Evolutionary conservation across 2,113 vertebrate species (phyloP).

Genomic region (Talpa occidentalis): DNA sequence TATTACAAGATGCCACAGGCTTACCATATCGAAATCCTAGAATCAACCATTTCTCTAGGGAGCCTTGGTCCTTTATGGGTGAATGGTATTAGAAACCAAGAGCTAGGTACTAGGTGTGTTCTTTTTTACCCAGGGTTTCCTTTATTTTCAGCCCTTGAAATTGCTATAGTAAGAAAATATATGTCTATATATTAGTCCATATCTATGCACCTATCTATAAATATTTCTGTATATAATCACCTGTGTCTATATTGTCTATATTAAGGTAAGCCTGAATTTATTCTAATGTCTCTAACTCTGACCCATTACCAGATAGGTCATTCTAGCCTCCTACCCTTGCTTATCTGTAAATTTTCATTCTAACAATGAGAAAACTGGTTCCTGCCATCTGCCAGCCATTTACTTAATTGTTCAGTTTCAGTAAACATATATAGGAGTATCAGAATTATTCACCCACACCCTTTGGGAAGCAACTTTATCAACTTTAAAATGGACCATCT

Average conservation of each 20-base stretch:
- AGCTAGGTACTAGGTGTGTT: not conserved
- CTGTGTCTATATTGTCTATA: not conserved
- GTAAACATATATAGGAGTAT: not conserved
- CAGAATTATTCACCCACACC: not conserved
- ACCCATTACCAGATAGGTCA: not conserved
- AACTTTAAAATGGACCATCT: not conserved
- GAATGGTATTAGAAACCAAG: conserved; percentile 26
- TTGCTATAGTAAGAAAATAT: conserved; percentile 6
- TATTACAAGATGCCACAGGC: not conserved
- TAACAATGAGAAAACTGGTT: not conserved
- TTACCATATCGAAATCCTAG: not conserved
- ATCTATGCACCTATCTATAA: not conserved
- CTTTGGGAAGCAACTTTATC: conserved; percentile 15
- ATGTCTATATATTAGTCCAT: not conserved
- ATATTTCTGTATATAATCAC: not conserved
- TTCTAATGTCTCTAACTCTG: conserved; percentile 18
- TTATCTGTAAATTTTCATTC: conserved; percentile 1
- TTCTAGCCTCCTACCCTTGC: not conserved
- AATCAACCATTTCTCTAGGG: conserved; percentile 33
- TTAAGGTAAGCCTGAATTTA: conserved; percentile 33
- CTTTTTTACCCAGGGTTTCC: not conserved
- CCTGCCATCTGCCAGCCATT: not conserved
- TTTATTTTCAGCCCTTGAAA: not conserved
- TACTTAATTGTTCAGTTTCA: conserved; percentile 19
- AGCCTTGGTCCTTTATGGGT: not conserved